A percentile compares a stretch with the other conserved stretches of the same genome.
phyloP scores from a whole-genome alignment of 2,888 invertebrate genomes.

The Polymixis lichenea region DNA sequence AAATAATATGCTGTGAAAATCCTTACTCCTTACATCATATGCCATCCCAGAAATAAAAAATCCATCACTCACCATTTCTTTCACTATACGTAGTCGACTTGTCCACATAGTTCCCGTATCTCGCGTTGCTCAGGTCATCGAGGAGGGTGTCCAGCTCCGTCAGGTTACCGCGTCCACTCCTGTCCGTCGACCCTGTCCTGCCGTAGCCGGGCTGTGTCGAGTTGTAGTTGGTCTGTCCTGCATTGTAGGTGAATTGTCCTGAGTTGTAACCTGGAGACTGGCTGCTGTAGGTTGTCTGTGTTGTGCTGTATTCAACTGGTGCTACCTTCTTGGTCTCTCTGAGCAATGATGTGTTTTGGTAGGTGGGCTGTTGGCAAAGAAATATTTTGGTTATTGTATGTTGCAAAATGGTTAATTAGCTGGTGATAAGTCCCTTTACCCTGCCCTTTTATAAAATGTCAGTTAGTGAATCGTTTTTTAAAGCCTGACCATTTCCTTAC shows the following conservation, averaged over 20 bases:
- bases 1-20: too few species aligned
- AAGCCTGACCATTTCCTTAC: slow-evolving; percentile 3
- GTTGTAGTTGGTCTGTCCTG: slow-evolving; percentile 39
- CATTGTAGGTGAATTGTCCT: slow-evolving; percentile 45
- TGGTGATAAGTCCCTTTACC: too few species aligned
- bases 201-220: slow-evolving; percentile 77
- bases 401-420: not conserved
- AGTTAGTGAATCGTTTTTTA: not conserved
- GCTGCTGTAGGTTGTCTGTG: slow-evolving; percentile 70
- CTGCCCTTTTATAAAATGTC: too few species aligned
- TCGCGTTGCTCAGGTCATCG: slow-evolving; percentile 96
- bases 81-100: slow-evolving; percentile 78
- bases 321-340: slow-evolving; percentile 69
- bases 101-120: slow-evolving; percentile 86
- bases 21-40: too few species aligned
- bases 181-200: slow-evolving; percentile 74
- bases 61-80: slow-evolving; percentile 78
- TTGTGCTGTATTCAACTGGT: slow-evolving; percentile 83
- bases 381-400: not conserved
- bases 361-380: slow-evolving; percentile 91
- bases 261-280: slow-evolving; percentile 73
- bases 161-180: slow-evolving; percentile 92
- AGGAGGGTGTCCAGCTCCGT: slow-evolving; percentile 97
- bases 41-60: not conserved
- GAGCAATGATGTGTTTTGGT: slow-evolving; percentile 89